These are phyloP conservation scores for Empis stercorea DNA, from an alignment of 2,888 invertebrate genomes.

Conservation along the genomic window DNA sequence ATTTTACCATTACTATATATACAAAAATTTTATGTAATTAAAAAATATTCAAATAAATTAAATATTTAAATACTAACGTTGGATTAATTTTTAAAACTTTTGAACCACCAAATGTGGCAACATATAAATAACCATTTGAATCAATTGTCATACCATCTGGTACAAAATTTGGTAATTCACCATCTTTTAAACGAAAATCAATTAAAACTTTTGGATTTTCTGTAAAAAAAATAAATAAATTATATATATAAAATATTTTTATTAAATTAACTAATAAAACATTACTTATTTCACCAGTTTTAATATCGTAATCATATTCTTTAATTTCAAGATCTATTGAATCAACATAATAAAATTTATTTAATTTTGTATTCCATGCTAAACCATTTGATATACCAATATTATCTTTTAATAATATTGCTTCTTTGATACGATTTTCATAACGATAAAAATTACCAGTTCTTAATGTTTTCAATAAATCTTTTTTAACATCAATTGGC, in stretches of 20 bases:
- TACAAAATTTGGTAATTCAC: constrained; percentile 34
- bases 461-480: constrained; percentile 27
- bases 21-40: neutral
- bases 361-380: constrained; percentile 54
- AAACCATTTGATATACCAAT: constrained; percentile 65
- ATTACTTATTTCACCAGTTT: constrained; percentile 49
- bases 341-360: constrained; percentile 64
- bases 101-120: constrained; percentile 58
- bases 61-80: constrained; percentile 30
- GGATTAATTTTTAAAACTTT: constrained; percentile 39
- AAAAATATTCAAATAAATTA: neutral
- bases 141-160: constrained; percentile 74
- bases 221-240: constrained; percentile 15
- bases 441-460: constrained; percentile 30
- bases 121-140: constrained; percentile 62
- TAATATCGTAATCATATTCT: constrained; percentile 58
- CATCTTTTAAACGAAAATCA: constrained; percentile 37
- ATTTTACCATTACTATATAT: constrained; percentile 38
- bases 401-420: constrained; percentile 24
- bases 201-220: constrained; percentile 45
- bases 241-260: neutral
- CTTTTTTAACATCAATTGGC: constrained; percentile 24
- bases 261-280: neutral
- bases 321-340: constrained; percentile 52
- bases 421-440: constrained; percentile 20